Percentiles rank a stretch among this genome's conserved stretches.
Conservation (phyloP, 2,797 vertebrate genomes). For the Zenarchopterus dispar region DNA sequence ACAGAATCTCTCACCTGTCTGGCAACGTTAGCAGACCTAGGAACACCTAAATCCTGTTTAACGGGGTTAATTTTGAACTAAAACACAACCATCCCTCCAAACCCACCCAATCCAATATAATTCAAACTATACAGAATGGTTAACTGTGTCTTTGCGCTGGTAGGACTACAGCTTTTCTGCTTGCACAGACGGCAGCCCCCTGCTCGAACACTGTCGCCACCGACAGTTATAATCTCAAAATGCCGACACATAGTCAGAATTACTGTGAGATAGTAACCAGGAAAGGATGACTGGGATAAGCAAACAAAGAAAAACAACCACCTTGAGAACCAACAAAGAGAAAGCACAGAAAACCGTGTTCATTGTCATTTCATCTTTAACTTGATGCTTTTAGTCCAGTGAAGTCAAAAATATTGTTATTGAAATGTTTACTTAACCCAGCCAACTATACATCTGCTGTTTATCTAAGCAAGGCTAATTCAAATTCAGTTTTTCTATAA, state of each 20-base stretch:
- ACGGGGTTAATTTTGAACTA: constrained; percentile 47
- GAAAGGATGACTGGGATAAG: no score
- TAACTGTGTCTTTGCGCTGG: constrained; percentile 8
- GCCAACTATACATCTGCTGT: constrained; percentile 32
- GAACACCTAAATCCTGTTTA: constrained; percentile 50
- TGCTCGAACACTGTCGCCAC: constrained; percentile 32
- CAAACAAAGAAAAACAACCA: no score
- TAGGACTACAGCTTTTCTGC: constrained; percentile 43
- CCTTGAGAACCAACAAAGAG: constrained; percentile 1
- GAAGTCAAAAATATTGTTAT: constrained; percentile 1
- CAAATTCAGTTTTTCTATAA: constrained; percentile 22
- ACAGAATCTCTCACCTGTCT: constrained; percentile 50
- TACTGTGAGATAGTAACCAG: constrained; percentile 2
- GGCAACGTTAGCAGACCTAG: constrained; percentile 28
- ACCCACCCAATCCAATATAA: constrained; percentile 10
- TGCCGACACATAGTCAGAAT: constrained; percentile 30
- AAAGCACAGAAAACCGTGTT: no score
- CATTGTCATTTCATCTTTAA: no score
- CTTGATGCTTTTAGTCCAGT: no score
- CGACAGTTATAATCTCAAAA: constrained; percentile 36
- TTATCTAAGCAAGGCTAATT: constrained; percentile 50
- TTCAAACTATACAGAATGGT: constrained; percentile 21
- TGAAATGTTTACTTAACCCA: constrained; percentile 60
- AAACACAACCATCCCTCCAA: constrained; percentile 17
- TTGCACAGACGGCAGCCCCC: constrained; percentile 31